Evolutionary conservation across 1,140 invertebrate genomes (phyloP).

Genomic region (Coboldia fuscipes): DNA sequence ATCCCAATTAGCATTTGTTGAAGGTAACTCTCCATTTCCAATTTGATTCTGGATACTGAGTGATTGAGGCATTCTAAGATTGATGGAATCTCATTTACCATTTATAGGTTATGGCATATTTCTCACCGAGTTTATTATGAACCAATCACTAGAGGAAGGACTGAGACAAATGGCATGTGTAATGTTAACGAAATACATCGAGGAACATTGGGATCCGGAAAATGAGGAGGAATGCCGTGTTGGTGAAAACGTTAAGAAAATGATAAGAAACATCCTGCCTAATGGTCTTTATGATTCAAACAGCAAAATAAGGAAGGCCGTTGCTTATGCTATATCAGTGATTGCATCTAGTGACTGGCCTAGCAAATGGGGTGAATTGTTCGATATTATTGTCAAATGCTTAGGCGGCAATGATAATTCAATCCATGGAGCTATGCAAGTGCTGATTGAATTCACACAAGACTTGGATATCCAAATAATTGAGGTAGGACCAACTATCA

Average conservation of each 20-base stretch:
- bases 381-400: constrained; percentile 44
- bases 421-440: constrained; percentile 59
- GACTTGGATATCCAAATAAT: constrained; percentile 50
- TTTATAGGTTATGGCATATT: constrained; percentile 45
- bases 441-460: constrained; percentile 47
- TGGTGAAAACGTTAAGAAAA: constrained; percentile 33
- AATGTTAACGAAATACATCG: constrained; percentile 53
- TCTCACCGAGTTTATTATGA: constrained; percentile 47
- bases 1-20: constrained; percentile 19
- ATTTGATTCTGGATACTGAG: background rate
- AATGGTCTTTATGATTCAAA: constrained; percentile 44
- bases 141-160: constrained; percentile 35
- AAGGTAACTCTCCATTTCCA: constrained; percentile 10
- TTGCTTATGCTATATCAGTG: constrained; percentile 52
- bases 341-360: constrained; percentile 67
- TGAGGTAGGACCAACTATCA: constrained; percentile 47
- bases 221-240: constrained; percentile 40
- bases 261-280: constrained; percentile 42
- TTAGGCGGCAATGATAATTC: constrained; percentile 31
- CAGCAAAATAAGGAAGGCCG: constrained; percentile 44
- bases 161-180: constrained; percentile 51
- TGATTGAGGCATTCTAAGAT: background rate
- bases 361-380: constrained; percentile 51
- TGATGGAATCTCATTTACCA: background rate
- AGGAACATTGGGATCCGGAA: constrained; percentile 43